Conservation (phyloP, 2,888 invertebrate genomes). For the Chloroclystis v-ata region DNA sequence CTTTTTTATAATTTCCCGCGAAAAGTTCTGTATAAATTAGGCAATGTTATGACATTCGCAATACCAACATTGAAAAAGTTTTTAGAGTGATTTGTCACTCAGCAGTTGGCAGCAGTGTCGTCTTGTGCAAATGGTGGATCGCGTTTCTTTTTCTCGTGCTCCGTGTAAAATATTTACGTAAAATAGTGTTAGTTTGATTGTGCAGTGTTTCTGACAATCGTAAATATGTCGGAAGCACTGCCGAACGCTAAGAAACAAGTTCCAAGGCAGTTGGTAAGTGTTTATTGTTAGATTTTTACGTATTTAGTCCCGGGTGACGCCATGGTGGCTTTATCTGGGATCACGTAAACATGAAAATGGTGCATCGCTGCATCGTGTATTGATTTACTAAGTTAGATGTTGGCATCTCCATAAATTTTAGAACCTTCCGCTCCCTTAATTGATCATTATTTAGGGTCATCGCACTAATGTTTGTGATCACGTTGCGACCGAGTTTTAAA, state of each 20-base stretch:
- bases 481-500: conserved; percentile 71
- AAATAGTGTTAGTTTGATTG: conserved; percentile 74
- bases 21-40: conserved; percentile 46
- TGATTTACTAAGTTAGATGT: conserved; percentile 64
- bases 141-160: conserved; percentile 78
- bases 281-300: conserved; percentile 72
- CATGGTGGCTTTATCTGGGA: conserved; percentile 81
- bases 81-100: conserved; percentile 63
- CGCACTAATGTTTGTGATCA: conserved; percentile 66
- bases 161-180: conserved; percentile 79
- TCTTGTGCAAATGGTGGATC: conserved; percentile 78
- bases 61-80: conserved; percentile 59
- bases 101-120: conserved; percentile 73
- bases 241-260: conserved; percentile 78
- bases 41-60: conserved; percentile 54
- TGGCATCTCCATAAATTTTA: conserved; percentile 40
- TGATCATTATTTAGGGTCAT: conserved; percentile 58
- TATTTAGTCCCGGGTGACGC: conserved; percentile 80
- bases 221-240: conserved; percentile 80
- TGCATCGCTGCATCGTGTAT: conserved; percentile 78
- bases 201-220: conserved; percentile 75
- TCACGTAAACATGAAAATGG: conserved; percentile 81
- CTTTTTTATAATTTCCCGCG: conserved; percentile 59
- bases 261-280: conserved; percentile 81
- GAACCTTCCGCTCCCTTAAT: conserved; percentile 39